A percentile compares a stretch with the other conserved stretches of the same genome.
These are phyloP conservation scores for Aelia acuminata DNA, from an alignment of 2,888 invertebrate genomes.

Conservation along the genomic window DNA sequence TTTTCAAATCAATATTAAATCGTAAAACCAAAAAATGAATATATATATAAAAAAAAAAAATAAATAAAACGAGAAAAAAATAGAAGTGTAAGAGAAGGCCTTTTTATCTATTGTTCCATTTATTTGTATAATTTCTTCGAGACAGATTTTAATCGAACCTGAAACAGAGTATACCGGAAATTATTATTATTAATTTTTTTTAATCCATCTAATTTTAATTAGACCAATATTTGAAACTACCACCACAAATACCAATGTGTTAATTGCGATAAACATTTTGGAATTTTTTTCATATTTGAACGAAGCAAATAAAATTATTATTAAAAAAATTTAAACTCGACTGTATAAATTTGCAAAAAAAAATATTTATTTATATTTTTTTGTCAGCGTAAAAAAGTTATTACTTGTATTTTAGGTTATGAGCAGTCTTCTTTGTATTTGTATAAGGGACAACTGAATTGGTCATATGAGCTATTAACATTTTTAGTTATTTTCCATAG, in stretches of 20 bases:
- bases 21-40: neutral
- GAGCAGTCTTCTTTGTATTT: neutral
- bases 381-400: neutral
- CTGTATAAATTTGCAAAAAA: too few relatives aligned
- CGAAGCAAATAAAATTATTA: too few relatives aligned
- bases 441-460: neutral
- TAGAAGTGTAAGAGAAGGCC: slow-evolving; percentile 15
- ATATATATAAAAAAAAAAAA: neutral
- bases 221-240: neutral
- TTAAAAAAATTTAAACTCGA: too few relatives aligned
- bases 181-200: neutral
- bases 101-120: neutral
- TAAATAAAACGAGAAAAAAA: neutral
- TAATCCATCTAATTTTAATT: neutral
- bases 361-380: too few relatives aligned
- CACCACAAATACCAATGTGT: neutral
- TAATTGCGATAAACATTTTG: neutral
- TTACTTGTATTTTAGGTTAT: neutral
- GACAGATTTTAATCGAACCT: slow-evolving; percentile 25
- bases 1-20: neutral
- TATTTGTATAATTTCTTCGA: slow-evolving; percentile 2
- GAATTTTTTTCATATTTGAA: too few relatives aligned
- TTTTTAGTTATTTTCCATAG: neutral
- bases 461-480: too few relatives aligned
- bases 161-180: slow-evolving; percentile 29